Evolutionary conservation across 53 echinoderm and acorn worm genomes (phyloP).

Genomic region (Astropecten irregularis): DNA sequence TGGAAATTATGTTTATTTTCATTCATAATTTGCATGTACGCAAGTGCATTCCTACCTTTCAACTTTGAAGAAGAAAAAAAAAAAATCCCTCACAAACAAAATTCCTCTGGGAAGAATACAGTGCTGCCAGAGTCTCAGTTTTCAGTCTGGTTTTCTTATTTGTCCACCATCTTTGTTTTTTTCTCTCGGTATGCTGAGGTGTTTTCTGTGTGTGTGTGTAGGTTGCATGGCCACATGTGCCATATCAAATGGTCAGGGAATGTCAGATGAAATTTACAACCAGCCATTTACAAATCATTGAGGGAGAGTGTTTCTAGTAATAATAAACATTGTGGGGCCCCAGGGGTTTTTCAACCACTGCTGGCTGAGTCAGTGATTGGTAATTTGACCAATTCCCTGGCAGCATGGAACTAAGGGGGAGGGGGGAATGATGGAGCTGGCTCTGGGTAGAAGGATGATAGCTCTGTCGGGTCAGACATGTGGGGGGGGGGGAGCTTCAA

Average conservation of each 20-base stretch:
- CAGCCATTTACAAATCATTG: conserved; percentile 63
- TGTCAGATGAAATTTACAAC: conserved; percentile 64
- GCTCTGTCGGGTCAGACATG: too few species aligned
- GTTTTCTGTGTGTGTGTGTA: too few species aligned
- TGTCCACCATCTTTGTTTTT: not conserved
- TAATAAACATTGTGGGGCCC: conserved; percentile 65
- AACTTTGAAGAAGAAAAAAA: too few species aligned
- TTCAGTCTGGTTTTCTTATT: not conserved
- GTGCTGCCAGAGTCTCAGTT: too few species aligned
- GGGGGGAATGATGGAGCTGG: not conserved
- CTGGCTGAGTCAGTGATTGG: conserved; percentile 44
- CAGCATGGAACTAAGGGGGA: conserved; percentile 26
- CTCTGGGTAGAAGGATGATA: too few species aligned
- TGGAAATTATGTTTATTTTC: too few species aligned
- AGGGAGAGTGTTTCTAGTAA: conserved; percentile 56
- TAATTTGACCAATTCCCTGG: conserved; percentile 61
- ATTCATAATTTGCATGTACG: too few species aligned
- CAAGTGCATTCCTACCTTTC: too few species aligned
- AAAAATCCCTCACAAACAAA: too few species aligned
- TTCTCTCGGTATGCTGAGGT: too few species aligned
- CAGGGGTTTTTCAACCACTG: conserved; percentile 31
- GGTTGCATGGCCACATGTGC: conserved; percentile 37
- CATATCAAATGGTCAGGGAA: conserved; percentile 59
- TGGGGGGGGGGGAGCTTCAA: too few species aligned
- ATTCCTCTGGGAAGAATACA: too few species aligned